Conservation (phyloP, 2,888 invertebrate species). For the Pantelozetes paolii region DNA sequence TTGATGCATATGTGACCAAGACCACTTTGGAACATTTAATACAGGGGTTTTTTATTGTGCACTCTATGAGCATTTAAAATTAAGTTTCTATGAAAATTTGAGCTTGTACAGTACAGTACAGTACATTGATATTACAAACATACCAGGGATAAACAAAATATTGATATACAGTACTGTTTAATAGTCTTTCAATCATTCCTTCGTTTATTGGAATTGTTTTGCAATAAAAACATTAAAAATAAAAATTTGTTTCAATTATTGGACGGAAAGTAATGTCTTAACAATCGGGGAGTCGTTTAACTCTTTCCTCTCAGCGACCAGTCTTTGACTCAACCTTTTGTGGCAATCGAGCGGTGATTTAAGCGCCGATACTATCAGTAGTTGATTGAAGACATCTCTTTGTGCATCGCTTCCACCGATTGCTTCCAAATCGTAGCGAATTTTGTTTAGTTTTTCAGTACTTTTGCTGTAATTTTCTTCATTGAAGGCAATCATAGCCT, state of each 20-base stretch:
- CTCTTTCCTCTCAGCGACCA: slow-evolving; percentile 34
- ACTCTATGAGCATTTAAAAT: no score
- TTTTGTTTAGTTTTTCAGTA: slow-evolving; percentile 51
- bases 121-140: no score
- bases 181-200: no score
- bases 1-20: no score
- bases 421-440: slow-evolving; percentile 51
- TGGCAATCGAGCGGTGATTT: slow-evolving; percentile 46
- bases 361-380: slow-evolving; percentile 52
- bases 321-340: slow-evolving; percentile 41
- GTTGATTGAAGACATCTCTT: slow-evolving; percentile 53
- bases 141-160: no score
- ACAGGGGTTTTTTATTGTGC: no score
- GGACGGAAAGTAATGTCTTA: not conserved
- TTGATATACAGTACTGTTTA: no score
- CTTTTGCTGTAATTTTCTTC: slow-evolving; percentile 51
- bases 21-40: no score
- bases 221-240: slow-evolving; percentile 9
- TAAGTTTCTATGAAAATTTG: no score
- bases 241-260: not conserved
- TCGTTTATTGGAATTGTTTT: slow-evolving; percentile 31
- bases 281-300: slow-evolving; percentile 9
- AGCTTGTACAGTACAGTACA: no score
- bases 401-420: slow-evolving; percentile 56
- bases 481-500: slow-evolving; percentile 52